Evolutionary conservation across 2,888 invertebrate species (phyloP).

Genomic region (Himalopsyche anomala): DNA sequence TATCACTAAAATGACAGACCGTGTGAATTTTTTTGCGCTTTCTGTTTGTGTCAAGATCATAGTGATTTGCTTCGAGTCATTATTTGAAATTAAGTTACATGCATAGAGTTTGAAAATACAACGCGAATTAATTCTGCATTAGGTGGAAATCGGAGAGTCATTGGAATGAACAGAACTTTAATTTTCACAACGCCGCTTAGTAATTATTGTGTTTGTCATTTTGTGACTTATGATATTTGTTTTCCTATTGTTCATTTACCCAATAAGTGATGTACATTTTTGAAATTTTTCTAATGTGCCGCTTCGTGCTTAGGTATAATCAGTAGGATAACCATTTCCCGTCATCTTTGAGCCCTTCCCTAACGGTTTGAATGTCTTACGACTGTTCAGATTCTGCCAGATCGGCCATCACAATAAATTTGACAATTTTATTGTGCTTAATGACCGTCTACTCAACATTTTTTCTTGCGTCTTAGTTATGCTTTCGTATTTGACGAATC

Average conservation of each 20-base stretch:
- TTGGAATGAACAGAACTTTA: background rate
- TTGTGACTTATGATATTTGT: background rate
- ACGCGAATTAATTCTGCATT: constrained; percentile 21
- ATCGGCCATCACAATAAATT: background rate
- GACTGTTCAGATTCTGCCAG: background rate
- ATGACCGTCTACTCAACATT: background rate
- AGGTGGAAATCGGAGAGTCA: constrained; percentile 6
- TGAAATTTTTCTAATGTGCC: too few species aligned
- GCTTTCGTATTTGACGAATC: background rate
- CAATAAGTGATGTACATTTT: too few species aligned
- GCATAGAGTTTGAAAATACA: background rate
- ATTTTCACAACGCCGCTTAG: background rate
- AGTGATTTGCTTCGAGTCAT: background rate
- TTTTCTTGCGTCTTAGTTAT: background rate
- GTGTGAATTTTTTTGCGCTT: constrained; percentile 37
- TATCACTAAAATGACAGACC: background rate
- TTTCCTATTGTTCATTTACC: too few species aligned
- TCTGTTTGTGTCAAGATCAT: constrained; percentile 10
- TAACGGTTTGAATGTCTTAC: too few species aligned
- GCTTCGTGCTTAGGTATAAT: too few species aligned
- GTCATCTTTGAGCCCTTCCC: background rate
- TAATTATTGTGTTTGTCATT: background rate
- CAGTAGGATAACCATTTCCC: background rate
- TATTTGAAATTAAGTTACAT: background rate
- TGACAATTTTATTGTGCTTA: background rate